These are phyloP conservation scores for Acrocephalus scirpaceus DNA, from an alignment of 2,797 vertebrate genomes.

Conservation along the genomic window DNA sequence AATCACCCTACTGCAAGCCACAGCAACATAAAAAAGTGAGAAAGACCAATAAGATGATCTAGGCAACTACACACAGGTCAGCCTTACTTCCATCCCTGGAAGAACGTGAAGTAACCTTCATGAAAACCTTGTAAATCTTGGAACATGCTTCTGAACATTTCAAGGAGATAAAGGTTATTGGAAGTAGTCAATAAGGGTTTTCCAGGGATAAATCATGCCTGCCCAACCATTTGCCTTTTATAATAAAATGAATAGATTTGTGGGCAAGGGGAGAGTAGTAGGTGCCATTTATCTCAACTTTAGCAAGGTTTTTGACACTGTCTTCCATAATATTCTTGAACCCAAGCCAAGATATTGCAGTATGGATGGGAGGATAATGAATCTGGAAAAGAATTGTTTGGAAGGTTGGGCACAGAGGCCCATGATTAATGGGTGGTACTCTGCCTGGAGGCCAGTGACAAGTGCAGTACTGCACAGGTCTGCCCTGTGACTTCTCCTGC, in stretches of 20 bases:
- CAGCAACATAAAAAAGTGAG: background rate
- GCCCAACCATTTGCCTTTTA: background rate
- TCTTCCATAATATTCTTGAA: background rate
- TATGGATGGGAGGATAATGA: background rate
- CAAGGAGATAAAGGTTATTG: background rate
- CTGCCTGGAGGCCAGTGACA: background rate
- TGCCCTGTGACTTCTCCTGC: background rate
- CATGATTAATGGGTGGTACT: background rate
- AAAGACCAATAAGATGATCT: background rate
- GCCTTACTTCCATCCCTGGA: background rate
- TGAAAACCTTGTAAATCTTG: background rate
- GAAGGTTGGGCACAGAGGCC: background rate
- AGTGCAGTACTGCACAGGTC: background rate
- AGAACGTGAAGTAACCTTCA: background rate
- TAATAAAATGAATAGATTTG: background rate
- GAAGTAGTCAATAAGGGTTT: background rate
- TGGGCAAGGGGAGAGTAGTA: background rate
- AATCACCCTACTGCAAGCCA: background rate
- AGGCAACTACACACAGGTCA: background rate
- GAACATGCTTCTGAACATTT: background rate
- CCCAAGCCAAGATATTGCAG: background rate
- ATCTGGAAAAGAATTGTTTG: background rate
- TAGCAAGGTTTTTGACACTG: background rate
- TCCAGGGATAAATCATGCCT: background rate
- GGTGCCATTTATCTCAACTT: background rate